Percentiles rank a stretch among this genome's conserved stretches.
Conservation (phyloP, 1,140 invertebrate genomes). For the Atopsyche davidsoni region DNA sequence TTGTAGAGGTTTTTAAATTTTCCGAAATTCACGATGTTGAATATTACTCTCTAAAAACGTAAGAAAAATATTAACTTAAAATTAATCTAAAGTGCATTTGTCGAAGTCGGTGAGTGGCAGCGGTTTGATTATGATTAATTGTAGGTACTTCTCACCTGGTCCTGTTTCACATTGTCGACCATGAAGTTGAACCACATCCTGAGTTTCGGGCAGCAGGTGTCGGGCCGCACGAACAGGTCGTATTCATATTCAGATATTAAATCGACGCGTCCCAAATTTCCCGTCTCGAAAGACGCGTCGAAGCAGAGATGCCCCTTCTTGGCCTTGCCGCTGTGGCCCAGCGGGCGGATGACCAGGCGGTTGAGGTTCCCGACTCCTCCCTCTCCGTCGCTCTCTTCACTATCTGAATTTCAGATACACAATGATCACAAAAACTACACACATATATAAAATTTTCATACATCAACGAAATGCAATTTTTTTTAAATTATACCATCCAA, state of each 20-base stretch:
- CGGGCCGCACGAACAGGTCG: constrained; percentile 92
- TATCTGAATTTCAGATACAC: constrained; percentile 57
- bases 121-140: neutral
- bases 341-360: constrained; percentile 84
- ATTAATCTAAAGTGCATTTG: neutral
- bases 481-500: constrained; percentile 41
- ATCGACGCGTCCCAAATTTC: constrained; percentile 93
- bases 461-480: too few species aligned
- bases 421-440: neutral
- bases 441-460: constrained; percentile 1
- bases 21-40: constrained; percentile 96
- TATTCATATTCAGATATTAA: constrained; percentile 92
- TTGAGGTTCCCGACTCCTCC: constrained; percentile 92
- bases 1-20: constrained; percentile 86
- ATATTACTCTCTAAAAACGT: constrained; percentile 79
- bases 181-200: constrained; percentile 98
- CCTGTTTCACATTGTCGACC: constrained; percentile 89
- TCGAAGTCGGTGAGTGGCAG: constrained; percentile 2
- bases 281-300: constrained; percentile 95
- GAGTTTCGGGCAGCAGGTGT: constrained; percentile 89
- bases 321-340: constrained; percentile 90
- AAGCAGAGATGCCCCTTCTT: constrained; percentile 94
- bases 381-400: constrained; percentile 92
- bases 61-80: constrained; percentile 18
- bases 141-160: constrained; percentile 63